Percentiles rank a stretch among this genome's conserved stretches.
phyloP scores from a whole-genome alignment of 2,113 vertebrate genomes.

The Herpetotheres cachinnans region DNA sequence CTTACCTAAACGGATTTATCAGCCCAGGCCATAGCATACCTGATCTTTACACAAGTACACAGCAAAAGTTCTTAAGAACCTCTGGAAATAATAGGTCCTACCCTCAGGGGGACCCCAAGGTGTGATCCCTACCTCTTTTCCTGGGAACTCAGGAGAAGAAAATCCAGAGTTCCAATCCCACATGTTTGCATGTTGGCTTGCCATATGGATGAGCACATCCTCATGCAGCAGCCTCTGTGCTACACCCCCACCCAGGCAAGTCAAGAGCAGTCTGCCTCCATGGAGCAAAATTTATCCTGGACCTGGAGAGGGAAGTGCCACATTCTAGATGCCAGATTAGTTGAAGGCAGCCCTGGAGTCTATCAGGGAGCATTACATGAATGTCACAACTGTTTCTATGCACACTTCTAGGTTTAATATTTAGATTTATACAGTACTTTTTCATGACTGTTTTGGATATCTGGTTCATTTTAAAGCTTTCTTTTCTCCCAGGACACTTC shows the following conservation, averaged over 20 bases:
- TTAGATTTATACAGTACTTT: neutral
- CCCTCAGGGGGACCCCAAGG: neutral
- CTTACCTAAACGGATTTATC: neutral
- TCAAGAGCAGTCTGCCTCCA: neutral
- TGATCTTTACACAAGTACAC: neutral
- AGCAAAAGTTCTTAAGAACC: neutral
- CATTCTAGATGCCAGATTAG: neutral
- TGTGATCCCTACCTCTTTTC: neutral
- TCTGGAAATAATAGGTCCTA: neutral
- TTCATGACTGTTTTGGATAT: neutral
- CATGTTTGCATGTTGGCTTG: neutral
- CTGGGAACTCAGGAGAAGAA: neutral
- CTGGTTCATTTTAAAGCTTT: neutral
- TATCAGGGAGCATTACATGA: neutral
- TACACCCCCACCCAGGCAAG: accelerated
- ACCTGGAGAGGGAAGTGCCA: neutral
- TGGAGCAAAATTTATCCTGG: neutral
- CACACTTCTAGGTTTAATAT: neutral
- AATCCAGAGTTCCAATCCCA: neutral
- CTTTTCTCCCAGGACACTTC: neutral
- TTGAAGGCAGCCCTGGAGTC: neutral
- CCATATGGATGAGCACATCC: neutral
- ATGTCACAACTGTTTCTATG: neutral
- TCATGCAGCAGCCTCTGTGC: neutral
- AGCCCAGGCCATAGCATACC: neutral